Evolutionary conservation across 2,888 invertebrate species (phyloP), one percentile per base, ranked within the genome.

Genomic region (Euzophera pinguis): DNA sequence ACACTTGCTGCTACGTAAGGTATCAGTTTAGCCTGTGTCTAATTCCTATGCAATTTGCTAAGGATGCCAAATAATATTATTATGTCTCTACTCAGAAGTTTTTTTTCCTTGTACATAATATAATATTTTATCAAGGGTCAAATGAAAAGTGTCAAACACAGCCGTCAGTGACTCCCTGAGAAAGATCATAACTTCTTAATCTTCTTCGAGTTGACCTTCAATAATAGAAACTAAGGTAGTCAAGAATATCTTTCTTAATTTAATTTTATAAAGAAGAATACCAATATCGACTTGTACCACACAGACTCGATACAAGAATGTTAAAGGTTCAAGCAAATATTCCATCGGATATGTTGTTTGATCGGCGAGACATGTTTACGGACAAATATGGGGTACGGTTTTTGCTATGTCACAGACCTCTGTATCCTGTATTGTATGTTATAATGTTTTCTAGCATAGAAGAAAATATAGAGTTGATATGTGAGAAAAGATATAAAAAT

Each of bases 311-410:
- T 48, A 66, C 62, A 73, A 75, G 78, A 78, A 82, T 78, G 76
- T 75, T 72, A 73, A 70, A 73, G 75, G 74, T 74, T 71, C 73
- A 73, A 76, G 81, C 78, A 88, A 89, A 89, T 84, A 88, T 85
- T 83, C 77, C 69, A 72, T 70, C 76, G 76, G 82, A 84, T 83
- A 85, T 80, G 81, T 82, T 88, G 85, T 89, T 88, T 89, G 88
- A 87, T 87, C 88, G 83, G 69, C 72, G 75, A 78, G 81, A 85
- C 82, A 83, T 84, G 81, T 88, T 87, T 88, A 73, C 81, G 66
- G 74, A 81, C 83, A 85, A 85, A 84, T 81, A 81, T 81, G 63
- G 67, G 73, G 64, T 64, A 68, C 67, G 66, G 66, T 68, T 66
- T 71, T 67, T 65, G 64, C 64, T 63, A 64, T 62, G 57, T 55